Conservation (phyloP, 2,113 vertebrate species). For the Gallinago paraguaiae region DNA sequence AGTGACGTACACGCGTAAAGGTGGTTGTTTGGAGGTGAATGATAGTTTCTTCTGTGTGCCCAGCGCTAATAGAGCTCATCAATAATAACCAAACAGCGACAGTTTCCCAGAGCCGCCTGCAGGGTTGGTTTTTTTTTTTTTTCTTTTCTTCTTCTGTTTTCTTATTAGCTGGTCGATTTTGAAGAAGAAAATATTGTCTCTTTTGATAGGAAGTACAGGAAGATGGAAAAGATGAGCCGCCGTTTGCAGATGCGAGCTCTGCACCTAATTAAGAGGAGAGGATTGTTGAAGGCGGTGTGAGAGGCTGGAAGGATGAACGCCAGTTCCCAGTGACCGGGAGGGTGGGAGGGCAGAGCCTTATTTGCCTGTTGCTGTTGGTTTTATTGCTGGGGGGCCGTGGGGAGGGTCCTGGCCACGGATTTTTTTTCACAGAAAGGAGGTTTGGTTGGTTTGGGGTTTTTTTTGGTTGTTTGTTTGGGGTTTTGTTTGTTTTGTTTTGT, state of each 20-base stretch:
- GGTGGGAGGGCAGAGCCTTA: background rate
- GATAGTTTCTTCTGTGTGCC: background rate
- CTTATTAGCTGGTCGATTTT: constrained; percentile 32
- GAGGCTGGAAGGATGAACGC: background rate
- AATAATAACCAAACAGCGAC: background rate
- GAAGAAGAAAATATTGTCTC: constrained; percentile 54
- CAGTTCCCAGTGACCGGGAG: background rate
- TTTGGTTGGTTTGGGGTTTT: too few relatives aligned
- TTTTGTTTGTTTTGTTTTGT: background rate
- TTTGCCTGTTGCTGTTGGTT: background rate
- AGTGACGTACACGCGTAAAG: background rate
- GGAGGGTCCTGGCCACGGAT: background rate
- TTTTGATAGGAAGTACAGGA: constrained; percentile 58
- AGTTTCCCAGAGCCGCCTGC: background rate
- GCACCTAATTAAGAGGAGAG: constrained; percentile 29
- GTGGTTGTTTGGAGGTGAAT: background rate
- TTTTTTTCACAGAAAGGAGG: background rate
- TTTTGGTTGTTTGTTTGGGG: background rate
- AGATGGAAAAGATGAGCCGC: constrained; percentile 54
- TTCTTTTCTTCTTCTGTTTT: background rate
- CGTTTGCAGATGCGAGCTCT: constrained; percentile 41
- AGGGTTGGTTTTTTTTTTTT: background rate
- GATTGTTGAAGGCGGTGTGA: constrained; percentile 35
- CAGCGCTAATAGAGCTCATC: background rate
- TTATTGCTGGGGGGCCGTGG: background rate